Percentiles rank a stretch among this genome's conserved stretches.
Evolutionary conservation across 2,888 invertebrate genomes (phyloP).

Genomic region (Epiblema foenella): DNA sequence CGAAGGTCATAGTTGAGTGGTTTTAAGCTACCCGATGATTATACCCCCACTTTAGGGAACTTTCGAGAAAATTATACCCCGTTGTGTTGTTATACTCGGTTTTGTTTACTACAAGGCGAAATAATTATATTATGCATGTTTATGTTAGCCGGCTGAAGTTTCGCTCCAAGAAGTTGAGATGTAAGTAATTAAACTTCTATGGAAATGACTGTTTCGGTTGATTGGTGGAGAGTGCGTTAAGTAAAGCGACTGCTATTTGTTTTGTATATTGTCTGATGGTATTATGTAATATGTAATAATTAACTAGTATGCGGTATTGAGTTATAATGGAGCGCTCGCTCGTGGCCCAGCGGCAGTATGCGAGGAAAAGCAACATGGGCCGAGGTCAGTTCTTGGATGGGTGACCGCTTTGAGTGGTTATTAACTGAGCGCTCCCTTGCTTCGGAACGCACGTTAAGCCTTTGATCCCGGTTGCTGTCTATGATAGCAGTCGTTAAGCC

Average conservation of each 20-base stretch:
- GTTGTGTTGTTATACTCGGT: constrained; percentile 23
- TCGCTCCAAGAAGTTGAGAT: constrained; percentile 2
- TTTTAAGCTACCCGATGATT: constrained; percentile 30
- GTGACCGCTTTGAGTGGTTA: no score
- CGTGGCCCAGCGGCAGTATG: no score
- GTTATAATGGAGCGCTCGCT: no score
- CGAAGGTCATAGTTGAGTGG: constrained; percentile 27
- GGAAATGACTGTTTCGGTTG: constrained; percentile 1
- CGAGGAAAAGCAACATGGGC: no score
- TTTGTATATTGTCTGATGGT: background rate
- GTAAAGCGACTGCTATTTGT: background rate
- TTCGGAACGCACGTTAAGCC: no score
- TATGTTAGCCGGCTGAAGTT: constrained; percentile 15
- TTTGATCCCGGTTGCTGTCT: no score
- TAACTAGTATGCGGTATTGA: no score
- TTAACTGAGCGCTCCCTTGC: no score
- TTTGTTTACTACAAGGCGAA: constrained; percentile 26
- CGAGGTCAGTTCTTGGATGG: no score
- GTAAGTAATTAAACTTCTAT: constrained; percentile 9
- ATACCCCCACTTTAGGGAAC: constrained; percentile 25
- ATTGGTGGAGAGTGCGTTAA: background rate
- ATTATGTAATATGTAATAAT: background rate
- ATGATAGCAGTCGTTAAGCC: no score
- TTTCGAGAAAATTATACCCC: constrained; percentile 31
- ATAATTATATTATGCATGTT: constrained; percentile 36